Evolutionary conservation across 37 sponge, comb jelly and placozoan species (phyloP).

Genomic region (Spongia lamella): DNA sequence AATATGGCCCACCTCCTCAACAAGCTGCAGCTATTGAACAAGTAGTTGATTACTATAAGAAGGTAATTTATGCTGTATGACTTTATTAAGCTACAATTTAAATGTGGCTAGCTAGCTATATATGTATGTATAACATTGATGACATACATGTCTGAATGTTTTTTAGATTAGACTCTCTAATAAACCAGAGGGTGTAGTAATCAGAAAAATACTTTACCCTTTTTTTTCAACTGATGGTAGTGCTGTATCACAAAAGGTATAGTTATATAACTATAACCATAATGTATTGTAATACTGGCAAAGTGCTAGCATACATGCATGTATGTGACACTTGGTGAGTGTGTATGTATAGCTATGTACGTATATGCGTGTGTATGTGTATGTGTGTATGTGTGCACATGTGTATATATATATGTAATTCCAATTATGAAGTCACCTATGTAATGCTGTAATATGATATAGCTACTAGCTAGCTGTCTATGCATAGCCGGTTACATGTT

Average conservation of each 20-base stretch:
- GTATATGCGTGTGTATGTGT: no score
- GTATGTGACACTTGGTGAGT: no score
- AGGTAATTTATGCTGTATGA: conserved; percentile 6
- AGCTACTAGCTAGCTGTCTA: no score
- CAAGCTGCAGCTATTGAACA: conserved; percentile 11
- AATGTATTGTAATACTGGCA: not conserved
- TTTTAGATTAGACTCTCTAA: conserved; percentile 1
- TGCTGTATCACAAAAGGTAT: conserved; percentile 33
- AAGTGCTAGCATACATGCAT: no score
- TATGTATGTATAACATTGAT: not conserved
- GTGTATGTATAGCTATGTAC: no score
- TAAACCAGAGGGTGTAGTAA: conserved; percentile 14
- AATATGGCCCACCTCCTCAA: conserved; percentile 37
- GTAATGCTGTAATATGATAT: no score
- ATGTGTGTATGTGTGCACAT: no score
- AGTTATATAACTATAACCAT: not conserved
- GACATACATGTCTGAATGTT: no score
- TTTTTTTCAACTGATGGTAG: conserved; percentile 42
- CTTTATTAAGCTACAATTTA: no score
- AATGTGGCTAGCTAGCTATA: not conserved
- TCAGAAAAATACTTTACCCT: conserved; percentile 41
- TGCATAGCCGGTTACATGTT: no score
- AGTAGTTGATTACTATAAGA: conserved; percentile 22
- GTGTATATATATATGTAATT: no score
- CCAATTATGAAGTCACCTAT: no score